Evolutionary conservation across 2,888 invertebrate genomes (phyloP), one percentile per base, ranked within the genome.

Genomic region (Troilus luridus): DNA sequence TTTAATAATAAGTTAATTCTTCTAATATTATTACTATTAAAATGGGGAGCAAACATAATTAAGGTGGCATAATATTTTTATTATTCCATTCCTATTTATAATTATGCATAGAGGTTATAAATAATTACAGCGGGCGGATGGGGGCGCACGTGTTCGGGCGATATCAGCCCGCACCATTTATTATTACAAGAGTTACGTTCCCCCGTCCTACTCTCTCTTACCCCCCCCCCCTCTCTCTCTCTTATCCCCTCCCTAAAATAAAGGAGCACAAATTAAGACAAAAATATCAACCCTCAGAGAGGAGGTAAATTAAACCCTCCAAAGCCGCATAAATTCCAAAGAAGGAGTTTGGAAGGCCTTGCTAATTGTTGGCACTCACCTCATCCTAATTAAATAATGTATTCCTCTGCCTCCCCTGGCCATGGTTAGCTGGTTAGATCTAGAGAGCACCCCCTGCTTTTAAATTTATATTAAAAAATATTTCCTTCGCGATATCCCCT

Each of bases 261-360:
- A 12, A 77, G 17, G 27, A 27, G 7, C 72, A 8, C 72, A 77
- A 77, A 77, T 77, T 77, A 77, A 77, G 72, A 77, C 72, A 77
- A 77, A 77, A 77, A 77, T 77, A 77, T 77, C 72, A 77, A 77
- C 72, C 21, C 17, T 9, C 17, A 17, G 17, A 41, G 72, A 77
- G 72, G 72, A 27, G 41, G 72, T 41, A 77, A 77, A 77, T 77
- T 77, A 77, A 77, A 6, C 72, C 72, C 41, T 77, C 72, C 27
- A 41, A 77, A 77, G 72, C 72, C 41, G 41, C 72, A 77, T 77
- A 77, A 77, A 77, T 77, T 77, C 72, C 72, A 77, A 77, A 77
- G 72, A 24, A 41, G 72, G 17, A 77, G 72, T 77, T 77, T 41
- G 72, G 72, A 77, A 77, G 72, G 41, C 72, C 6, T 0, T 7